Evolutionary conservation across 1,140 invertebrate genomes (phyloP), one percentile per base, ranked within the genome.

Genomic region (Drosophila sucinea): DNA sequence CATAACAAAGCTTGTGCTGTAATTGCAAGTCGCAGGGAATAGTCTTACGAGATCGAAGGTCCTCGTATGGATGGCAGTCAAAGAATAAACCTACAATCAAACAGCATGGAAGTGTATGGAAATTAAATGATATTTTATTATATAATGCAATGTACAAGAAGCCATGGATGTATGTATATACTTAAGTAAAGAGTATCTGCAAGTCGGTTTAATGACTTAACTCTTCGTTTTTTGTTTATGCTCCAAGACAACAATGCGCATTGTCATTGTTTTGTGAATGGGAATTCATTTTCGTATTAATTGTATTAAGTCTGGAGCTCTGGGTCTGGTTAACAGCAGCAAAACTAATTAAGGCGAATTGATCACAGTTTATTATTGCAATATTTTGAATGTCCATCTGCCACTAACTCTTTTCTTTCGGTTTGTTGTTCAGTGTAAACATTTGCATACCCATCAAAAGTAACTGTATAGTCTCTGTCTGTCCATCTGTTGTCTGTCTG

Each of bases 361-460:
- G 56, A 35, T 58, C 3, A 17, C 17, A 4, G 17, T 38, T 58
- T 23, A 35, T 58, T 58, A 58, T 35, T 58, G 56, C 56, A 32
- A 58, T 35, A 58, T 58, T 2, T 58, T 8, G 6, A 17, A 57
- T 8, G n/a, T 23, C 10, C 54, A 17, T 56, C 54, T 32, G 25
- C 29, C 29, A 32, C 56, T 23, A 47, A 51, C 40, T 27, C 44
- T 38, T 35, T 55, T 38, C 3, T 35, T 38, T 67, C 57, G 54
- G 35, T 38, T 44, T 62, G 57, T 30, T 29, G 60, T 76, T 69
- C 69, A 56, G 73, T 75, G 73, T 76, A 63, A 76, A 75, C 73
- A 76, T 76, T 76, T 76, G 73, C 73, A 76, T 76, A 73, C 72
- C 75, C 73, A 76, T 76, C 65, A 76, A 77, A 77, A 77, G 66